Evolutionary conservation across 1,140 invertebrate genomes (phyloP), one percentile per base, ranked within the genome.

Genomic region (Drosophila willistoni): DNA sequence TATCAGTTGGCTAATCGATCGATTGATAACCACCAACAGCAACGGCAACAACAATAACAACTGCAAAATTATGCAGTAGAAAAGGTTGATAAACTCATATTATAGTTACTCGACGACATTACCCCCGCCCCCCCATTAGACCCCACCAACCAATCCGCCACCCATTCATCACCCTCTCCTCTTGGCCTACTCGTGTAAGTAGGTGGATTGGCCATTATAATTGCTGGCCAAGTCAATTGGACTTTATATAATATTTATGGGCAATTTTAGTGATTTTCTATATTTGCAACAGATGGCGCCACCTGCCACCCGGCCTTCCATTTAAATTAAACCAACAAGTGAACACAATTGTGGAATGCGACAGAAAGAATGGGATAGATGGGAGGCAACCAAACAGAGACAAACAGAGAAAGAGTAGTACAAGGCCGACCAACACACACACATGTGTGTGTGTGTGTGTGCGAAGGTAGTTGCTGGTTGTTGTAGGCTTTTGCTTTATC

Each of bases 31-130:
- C 76, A 78, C 81, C 64, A 81, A 29, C 69, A 77, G 64, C 73
- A 60, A 39, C 68, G 71, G 47, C 63, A 67, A 9, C 47, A 51
- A 41, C 44, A 55, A 51, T 5, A 51, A 29, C 19, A n/a, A 14
- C 44, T 51, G 44, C 44, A 51, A 51, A 51, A 51, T 51, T 51
- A 19, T 55, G 42, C 36, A 39, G 33, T 42, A 57, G 61, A 78
- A 60, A 29, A 87, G 84, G 83, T 86, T 86, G 84, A 86, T 89
- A 86, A 86, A 86, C 83, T 62, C 80, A 79, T 71, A 79, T 73
- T 77, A 76, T 77, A 79, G 60, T 73, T 54, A 59, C 71, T 62
- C 36, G 12, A 73, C 33, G 7, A 19, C 44, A 44, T 5, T 3
- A 10, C 14, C 0, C 14, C 6, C 7, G 1, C 17, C 10, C 2